Evolutionary conservation across 2,113 vertebrate species (phyloP), one percentile per base, ranked within the genome.

Genomic region (Pelmatolapia mariae): DNA sequence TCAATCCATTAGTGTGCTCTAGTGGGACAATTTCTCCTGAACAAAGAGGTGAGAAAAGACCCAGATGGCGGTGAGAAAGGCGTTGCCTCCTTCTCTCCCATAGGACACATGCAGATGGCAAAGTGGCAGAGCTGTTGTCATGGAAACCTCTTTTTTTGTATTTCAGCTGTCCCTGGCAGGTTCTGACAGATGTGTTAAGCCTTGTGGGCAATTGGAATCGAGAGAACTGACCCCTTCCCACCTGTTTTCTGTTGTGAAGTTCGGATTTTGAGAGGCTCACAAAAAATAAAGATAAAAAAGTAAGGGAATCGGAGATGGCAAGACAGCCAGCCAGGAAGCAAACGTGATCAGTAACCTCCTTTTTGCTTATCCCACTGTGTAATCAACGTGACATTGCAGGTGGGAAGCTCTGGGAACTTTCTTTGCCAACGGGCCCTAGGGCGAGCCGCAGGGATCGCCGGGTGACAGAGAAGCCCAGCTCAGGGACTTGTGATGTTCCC

Each of bases 321-420:
- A 82, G 78, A 73, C 19, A 86, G 71, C 19, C 47, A 71, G 87
- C 38, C 5, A 57, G 57, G 61, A 86, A 86, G 86, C 78, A 89
- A 91, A 94, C 36, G 43, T 89, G 91, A 94, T 91, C 81, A 80
- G 82, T 88, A 90, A 86, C 87, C 88, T 85, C 84, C 81, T 88
- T 80, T 88, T 87, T 82, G 83, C 87, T 85, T 84, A 40, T 59
- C 85, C 89, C 9, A 4, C 93, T 88, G 92, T 91, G 91, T 88
- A 93, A 93, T 95, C 95, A 95, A 92, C 73, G 79, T 94, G 93
- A 90, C 94, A 91, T 89, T 86, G 90, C 89, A 95, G 92, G 93
- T 94, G 91, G 91, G 93, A 93, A 86, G 87, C 93, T 85, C 52
- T 61, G 82, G 91, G 91, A 94, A 91, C 86, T 90, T 87, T 86